These are phyloP conservation scores for Fringilla coelebs DNA, from an alignment of 2,797 vertebrate species.

Conservation along the genomic window DNA sequence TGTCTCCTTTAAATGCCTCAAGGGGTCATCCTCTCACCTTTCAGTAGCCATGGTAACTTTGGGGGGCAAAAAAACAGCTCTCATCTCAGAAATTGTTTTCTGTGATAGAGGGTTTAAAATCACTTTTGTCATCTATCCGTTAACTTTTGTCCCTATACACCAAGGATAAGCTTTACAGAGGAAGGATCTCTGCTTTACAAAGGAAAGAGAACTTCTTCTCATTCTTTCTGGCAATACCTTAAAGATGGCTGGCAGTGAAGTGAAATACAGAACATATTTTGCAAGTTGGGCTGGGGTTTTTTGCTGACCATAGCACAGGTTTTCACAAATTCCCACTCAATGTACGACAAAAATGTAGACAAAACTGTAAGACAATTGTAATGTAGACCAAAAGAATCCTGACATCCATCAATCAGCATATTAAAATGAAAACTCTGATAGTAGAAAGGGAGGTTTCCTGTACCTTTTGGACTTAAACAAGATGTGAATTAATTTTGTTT, in stretches of 20 bases:
- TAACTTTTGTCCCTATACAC: neutral
- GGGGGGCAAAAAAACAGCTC: neutral
- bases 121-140: neutral
- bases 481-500: neutral
- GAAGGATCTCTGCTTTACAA: neutral
- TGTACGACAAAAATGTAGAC: neutral
- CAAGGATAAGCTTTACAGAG: neutral
- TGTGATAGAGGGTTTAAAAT: slow-evolving; percentile 35
- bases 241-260: neutral
- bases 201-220: neutral
- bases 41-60: slow-evolving; percentile 54
- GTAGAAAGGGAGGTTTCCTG: neutral
- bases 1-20: slow-evolving; percentile 43
- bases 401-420: neutral
- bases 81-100: slow-evolving; percentile 31
- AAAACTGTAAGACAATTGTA: neutral
- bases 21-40: neutral
- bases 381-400: neutral
- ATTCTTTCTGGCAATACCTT: neutral
- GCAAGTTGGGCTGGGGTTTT: neutral
- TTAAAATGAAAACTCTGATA: neutral
- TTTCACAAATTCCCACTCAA: neutral
- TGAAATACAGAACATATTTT: neutral
- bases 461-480: neutral
- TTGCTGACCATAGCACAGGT: neutral